Evolutionary conservation across 2,888 invertebrate species (phyloP), one percentile per base, ranked within the genome.

Genomic region (Toxonevra muliebris): DNA sequence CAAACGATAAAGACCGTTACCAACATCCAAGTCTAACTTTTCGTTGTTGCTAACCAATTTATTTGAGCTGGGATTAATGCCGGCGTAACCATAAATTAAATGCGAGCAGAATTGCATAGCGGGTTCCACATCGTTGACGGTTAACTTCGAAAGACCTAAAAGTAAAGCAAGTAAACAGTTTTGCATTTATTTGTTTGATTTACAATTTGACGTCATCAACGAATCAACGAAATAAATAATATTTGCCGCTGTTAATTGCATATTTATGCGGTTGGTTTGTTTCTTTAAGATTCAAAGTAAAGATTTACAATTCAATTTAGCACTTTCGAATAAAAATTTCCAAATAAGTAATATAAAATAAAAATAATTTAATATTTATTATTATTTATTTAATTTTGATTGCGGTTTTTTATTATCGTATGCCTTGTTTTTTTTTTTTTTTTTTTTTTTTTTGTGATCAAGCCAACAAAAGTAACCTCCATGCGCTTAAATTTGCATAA

Each of bases 71-170:
- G 89, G 87, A 76, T 92, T 90, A 60, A 94, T 88, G 61, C 91
- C 92, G 30, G 93, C 93, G 78, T 88, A 92, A 20, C 93, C 93
- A 80, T 94, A 94, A 20, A 93, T 85, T 72, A 94, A 79, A 80
- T 94, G 93, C 0, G 93, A 90, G 86, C 94, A 95, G 84, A 92
- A 90, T 41, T 91, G 88, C 20, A 94, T 84, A 0, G 93, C 93
- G 0, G 92, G 90, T 73, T 91, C 91, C 79, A 94, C 78, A 80
- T 93, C 93, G 53, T 87, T 82, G 0, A 92, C 84, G 79, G 91
- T 88, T 84, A 93, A 90, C 79, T 93, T 93, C 58, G 92, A 93
- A 82, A 92, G 90, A 77, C 93, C 94, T 94, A 85, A 77, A 19
- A 59, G 65, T 11, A 48, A 43, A n/a, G 30, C 12, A 61, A 45